Percentiles rank a stretch among this genome's conserved stretches.
Conservation (phyloP, 2,797 vertebrate genomes). For the Lepus oiostolus region DNA sequence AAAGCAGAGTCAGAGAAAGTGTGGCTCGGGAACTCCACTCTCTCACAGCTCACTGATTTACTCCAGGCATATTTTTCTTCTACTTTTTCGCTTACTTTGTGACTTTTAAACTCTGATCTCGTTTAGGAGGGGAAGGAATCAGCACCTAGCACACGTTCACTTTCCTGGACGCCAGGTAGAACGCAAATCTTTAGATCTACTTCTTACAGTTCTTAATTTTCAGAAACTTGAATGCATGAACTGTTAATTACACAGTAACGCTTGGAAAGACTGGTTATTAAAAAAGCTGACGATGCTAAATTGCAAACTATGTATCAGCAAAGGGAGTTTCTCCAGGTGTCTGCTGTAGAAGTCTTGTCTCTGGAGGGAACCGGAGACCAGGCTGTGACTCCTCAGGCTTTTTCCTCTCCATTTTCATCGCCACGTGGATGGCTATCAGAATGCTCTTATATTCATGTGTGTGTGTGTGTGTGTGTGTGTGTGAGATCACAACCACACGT, state of each 20-base stretch:
- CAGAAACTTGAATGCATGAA: background rate
- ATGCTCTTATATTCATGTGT: background rate
- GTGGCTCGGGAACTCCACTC: background rate
- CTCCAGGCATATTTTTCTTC: background rate
- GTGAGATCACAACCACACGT: no score
- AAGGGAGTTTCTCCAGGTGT: fast-evolving
- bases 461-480: background rate
- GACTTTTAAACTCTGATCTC: background rate
- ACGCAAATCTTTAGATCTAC: background rate
- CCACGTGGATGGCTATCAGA: background rate
- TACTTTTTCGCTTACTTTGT: no score
- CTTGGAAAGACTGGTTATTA: background rate
- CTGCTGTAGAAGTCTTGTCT: background rate
- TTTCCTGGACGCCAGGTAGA: background rate
- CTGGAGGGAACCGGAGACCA: background rate
- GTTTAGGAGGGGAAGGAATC: background rate
- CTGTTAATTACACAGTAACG: background rate
- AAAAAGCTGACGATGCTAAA: background rate
- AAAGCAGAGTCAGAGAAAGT: fast-evolving
- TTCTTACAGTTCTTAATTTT: background rate
- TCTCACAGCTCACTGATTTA: no score
- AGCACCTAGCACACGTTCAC: no score
- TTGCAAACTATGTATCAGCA: background rate
- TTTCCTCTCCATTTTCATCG: background rate
- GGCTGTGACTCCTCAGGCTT: background rate